Evolutionary conservation across 2,797 vertebrate genomes (phyloP).

Genomic region (Danio kyathit): DNA sequence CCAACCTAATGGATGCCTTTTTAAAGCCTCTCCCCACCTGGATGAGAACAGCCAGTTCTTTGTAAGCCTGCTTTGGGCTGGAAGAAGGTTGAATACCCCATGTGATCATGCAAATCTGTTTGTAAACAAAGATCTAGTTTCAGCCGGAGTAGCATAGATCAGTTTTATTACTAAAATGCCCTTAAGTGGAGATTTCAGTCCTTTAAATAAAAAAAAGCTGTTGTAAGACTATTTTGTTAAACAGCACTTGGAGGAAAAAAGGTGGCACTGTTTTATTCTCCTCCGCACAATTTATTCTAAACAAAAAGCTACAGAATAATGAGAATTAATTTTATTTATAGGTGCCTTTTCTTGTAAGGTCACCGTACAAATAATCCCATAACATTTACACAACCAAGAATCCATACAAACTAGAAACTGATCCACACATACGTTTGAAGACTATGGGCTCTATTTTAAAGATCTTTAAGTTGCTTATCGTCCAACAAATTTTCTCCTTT

Average conservation of each 20-base stretch:
- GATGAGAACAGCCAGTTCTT: slow-evolving; percentile 9
- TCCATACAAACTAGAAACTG: too few species aligned
- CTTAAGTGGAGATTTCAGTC: not conserved
- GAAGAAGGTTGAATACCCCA: not conserved
- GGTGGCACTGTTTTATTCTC: not conserved
- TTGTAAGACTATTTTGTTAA: not conserved
- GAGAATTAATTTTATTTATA: too few species aligned
- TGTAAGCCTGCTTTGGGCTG: not conserved
- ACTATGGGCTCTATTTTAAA: too few species aligned
- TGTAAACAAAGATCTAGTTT: slow-evolving; percentile 36
- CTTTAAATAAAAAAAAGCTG: not conserved
- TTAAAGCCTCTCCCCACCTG: not conserved
- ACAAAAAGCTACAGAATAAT: too few species aligned
- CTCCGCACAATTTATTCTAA: too few species aligned
- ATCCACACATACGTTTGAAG: too few species aligned
- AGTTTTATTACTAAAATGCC: not conserved
- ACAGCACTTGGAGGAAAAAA: not conserved
- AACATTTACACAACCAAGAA: too few species aligned
- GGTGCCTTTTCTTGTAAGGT: too few species aligned
- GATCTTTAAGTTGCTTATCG: too few species aligned
- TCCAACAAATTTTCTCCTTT: too few species aligned
- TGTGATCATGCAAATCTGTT: slow-evolving; percentile 22
- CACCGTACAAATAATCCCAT: too few species aligned
- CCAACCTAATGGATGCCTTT: not conserved
- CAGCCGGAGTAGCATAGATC: not conserved